A percentile compares a stretch with the other conserved stretches of the same genome.
Evolutionary conservation across 2,113 vertebrate genomes (phyloP).

Genomic region (Leptosomus discolor): DNA sequence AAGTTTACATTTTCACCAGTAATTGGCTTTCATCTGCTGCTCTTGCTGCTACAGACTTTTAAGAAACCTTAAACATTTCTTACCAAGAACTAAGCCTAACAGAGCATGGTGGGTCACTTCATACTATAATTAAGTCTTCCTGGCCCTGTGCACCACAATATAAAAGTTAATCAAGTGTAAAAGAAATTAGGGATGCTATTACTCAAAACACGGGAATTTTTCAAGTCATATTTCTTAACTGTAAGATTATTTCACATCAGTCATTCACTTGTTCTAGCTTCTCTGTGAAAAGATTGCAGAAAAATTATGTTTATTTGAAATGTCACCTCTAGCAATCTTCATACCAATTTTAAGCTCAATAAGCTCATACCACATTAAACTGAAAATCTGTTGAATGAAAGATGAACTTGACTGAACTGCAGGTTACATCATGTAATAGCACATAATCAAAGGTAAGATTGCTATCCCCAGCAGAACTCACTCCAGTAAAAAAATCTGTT

Average conservation of each 20-base stretch:
- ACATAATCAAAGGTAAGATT: neutral
- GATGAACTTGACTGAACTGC: neutral
- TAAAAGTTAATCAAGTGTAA: neutral
- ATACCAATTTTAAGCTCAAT: neutral
- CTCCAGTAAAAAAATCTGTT: neutral
- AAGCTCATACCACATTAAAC: neutral
- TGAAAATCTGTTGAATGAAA: conserved; percentile 6
- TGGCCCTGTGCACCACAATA: neutral
- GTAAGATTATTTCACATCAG: neutral
- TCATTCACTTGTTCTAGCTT: neutral
- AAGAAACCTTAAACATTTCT: neutral
- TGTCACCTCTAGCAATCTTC: conserved; percentile 34
- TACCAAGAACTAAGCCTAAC: neutral
- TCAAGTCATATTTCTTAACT: neutral
- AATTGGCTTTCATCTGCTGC: neutral
- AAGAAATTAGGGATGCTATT: conserved; percentile 18
- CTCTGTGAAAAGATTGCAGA: neutral
- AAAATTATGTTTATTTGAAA: conserved; percentile 43
- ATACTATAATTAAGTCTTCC: neutral
- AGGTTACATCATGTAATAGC: neutral
- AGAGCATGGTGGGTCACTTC: neutral
- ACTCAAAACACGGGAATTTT: neutral
- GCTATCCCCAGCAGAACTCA: neutral
- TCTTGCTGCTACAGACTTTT: neutral
- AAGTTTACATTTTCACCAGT: neutral